A percentile compares a stretch with the other conserved stretches of the same genome.
Conservation (phyloP, 2,888 invertebrate species). For the Andrena hattorfiana region DNA sequence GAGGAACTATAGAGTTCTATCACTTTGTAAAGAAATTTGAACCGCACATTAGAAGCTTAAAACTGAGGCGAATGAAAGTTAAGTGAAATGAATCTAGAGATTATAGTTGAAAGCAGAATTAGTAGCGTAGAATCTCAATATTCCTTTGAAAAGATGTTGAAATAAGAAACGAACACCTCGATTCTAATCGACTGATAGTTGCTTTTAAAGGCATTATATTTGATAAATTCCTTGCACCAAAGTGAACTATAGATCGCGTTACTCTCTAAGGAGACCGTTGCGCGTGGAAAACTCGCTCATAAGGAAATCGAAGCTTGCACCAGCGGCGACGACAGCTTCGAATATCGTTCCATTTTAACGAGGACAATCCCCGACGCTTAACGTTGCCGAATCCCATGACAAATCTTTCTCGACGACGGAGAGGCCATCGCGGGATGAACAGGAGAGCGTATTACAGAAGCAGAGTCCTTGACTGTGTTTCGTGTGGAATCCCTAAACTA, state of each 20-base stretch:
- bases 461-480: constrained; percentile 74
- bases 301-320: background rate
- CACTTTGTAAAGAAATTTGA: background rate
- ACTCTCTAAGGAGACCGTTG: background rate
- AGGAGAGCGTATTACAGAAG: constrained; percentile 58
- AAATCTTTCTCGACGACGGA: constrained; percentile 43
- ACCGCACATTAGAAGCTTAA: background rate
- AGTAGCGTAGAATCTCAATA: too few species aligned
- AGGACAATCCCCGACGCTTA: constrained; percentile 23
- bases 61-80: too few species aligned
- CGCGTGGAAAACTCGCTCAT: background rate
- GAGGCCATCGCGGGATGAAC: constrained; percentile 54
- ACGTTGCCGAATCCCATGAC: constrained; percentile 46
- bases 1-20: background rate
- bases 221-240: background rate
- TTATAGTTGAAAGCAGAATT: too few species aligned
- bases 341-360: constrained; percentile 31
- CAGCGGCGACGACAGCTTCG: background rate
- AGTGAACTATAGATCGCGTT: background rate
- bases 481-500: constrained; percentile 79
- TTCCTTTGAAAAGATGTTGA: too few species aligned
- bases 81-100: too few species aligned
- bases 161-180: too few species aligned
- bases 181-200: background rate
- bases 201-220: background rate